A percentile compares a stretch with the other conserved stretches of the same genome.
phyloP scores from a whole-genome alignment of 2,113 vertebrate genomes.

The Onychorhynchus coronatus region DNA sequence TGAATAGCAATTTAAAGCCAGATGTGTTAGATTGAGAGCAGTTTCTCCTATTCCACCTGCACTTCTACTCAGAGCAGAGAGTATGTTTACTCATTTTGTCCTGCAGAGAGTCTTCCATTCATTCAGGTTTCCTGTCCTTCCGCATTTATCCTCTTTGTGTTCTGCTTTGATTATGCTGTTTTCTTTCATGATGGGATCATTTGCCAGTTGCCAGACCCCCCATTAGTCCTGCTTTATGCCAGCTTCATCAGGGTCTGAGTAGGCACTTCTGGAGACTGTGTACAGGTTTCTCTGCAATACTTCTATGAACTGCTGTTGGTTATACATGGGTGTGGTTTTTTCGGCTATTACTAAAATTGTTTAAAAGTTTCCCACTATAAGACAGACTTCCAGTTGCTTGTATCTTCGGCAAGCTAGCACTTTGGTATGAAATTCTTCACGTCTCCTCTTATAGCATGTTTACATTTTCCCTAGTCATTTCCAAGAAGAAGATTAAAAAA shows the following conservation, averaged over 20 bases:
- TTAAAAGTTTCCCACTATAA: neutral
- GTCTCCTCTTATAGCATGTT: neutral
- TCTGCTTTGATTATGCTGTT: neutral
- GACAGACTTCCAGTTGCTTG: neutral
- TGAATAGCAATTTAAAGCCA: neutral
- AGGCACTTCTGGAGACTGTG: neutral
- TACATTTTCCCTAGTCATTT: neutral
- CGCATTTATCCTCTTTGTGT: neutral
- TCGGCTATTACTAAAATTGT: neutral
- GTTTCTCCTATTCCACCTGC: neutral
- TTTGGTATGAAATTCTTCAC: neutral
- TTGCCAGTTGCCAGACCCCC: neutral
- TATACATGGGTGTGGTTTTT: neutral
- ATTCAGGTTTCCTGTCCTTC: neutral
- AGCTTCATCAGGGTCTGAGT: neutral
- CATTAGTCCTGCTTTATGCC: neutral
- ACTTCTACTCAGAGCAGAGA: neutral
- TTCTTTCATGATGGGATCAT: neutral
- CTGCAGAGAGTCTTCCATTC: neutral
- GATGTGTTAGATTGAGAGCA: neutral
- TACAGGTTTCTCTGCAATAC: neutral
- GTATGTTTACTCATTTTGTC: neutral
- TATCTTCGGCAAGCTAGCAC: neutral
- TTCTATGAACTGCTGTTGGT: neutral
- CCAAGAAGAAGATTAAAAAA: neutral